These are phyloP conservation scores for Macrosiphum euphorbiae DNA, from an alignment of 2,888 invertebrate species.

Conservation along the genomic window DNA sequence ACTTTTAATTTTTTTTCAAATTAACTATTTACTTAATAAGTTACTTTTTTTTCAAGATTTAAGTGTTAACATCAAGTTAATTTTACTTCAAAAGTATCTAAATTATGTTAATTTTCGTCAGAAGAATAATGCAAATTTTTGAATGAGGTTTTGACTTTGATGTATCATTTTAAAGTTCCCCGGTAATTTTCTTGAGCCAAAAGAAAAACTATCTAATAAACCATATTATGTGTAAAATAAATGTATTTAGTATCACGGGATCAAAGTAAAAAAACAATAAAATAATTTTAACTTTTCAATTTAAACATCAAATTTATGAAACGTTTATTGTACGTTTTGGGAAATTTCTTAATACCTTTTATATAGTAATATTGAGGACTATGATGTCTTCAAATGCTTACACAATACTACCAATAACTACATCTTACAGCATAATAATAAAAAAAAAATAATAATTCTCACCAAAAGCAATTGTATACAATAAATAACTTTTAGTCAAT, in stretches of 20 bases:
- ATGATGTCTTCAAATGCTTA: neutral
- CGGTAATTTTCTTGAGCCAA: too few species aligned
- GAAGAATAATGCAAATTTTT: too few species aligned
- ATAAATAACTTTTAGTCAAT: neutral
- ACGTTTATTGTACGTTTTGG: neutral
- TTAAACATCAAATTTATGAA: neutral
- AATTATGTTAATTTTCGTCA: too few species aligned
- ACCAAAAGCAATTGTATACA: neutral
- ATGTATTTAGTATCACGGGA: neutral
- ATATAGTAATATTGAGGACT: neutral
- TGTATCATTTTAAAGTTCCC: too few species aligned
- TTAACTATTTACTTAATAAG: too few species aligned
- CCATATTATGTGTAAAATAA: neutral
- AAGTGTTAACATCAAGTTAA: too few species aligned
- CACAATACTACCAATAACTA: neutral
- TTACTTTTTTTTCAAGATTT: too few species aligned
- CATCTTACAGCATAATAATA: neutral
- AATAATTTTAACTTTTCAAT: neutral
- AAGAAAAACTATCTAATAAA: too few species aligned
- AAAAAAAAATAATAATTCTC: neutral
- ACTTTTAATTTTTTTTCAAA: too few species aligned
- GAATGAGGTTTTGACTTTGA: too few species aligned
- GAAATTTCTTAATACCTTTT: too few species aligned
- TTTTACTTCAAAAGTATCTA: too few species aligned
- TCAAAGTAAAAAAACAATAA: neutral